Base-by-base conservation (phyloP, 2,113 vertebrate genomes). In the Anas platyrhynchos region DNA sequence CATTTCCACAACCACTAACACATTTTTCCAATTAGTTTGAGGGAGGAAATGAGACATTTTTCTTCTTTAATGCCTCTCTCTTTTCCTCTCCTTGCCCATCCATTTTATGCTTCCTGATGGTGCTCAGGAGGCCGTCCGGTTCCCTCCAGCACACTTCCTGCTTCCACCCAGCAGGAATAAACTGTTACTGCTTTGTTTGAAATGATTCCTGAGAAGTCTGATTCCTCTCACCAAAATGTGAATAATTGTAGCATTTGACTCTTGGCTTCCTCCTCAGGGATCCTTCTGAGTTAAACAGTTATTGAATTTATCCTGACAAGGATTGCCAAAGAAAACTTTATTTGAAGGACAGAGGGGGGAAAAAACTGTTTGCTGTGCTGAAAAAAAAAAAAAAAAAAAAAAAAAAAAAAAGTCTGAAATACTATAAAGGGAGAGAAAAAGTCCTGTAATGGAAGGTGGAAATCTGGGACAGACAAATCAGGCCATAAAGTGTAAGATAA, bases 281-380 rank as follows among this genome's bases (percentile, higher is more conserved):
- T 95, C 68, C 63, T 88, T 89, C 59, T 58, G 63, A 93, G 88
- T 96, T 95, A 95, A 96, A 82, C 9, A 96, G 88, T 94, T 97
- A 96, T 93, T 95, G 87, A 92, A 96, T 96, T 95, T 94, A 95
- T 90, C 76, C 91, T 94, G 75, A 91, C 55, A 84, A 68, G 63
- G 59, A 80, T 71, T 96, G 95, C 95, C 95, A 97, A 97, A 92
- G 89, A 95, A 97, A 96, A 94, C 94, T 96, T 94, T 93, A 90
- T 94, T 93, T 95, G 84, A 91, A 96, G 79, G 86, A 95, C 84
- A 94, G 86, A 82, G 66, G 7, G 46, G 61, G 58, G 74, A 92
- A 94, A 58, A 96, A 96, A 95, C 66, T 92, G 83, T 91, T 96
- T 97, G 83, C 79, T 87, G 83, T 93, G 77, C 69, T 67, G 73